phyloP scores from a whole-genome alignment of 2,113 vertebrate species.

The Isurus oxyrinchus region DNA sequence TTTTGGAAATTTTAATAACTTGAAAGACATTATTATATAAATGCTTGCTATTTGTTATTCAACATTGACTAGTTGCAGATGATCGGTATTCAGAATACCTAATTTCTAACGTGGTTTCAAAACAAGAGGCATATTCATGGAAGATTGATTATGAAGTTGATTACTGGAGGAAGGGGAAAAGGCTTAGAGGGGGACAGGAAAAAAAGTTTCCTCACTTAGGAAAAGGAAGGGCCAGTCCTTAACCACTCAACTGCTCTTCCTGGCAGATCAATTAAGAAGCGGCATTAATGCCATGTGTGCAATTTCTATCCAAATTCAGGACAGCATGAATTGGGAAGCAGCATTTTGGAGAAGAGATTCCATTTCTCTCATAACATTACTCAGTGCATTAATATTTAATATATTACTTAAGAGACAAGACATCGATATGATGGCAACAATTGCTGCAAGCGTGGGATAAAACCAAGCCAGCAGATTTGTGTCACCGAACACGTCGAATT shows the following conservation, averaged over 20 bases:
- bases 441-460: not conserved
- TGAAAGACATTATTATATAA: not conserved
- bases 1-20: not conserved
- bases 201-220: not conserved
- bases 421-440: constrained; percentile 1
- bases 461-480: not conserved
- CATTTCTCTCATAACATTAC: not conserved
- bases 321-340: not conserved
- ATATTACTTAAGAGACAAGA: not conserved
- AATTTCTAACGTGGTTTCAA: not conserved
- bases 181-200: not conserved
- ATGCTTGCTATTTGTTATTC: not conserved
- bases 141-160: not conserved
- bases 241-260: not conserved
- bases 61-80: not conserved
- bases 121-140: not conserved
- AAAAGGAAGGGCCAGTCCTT: not conserved
- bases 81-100: not conserved
- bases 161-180: not conserved
- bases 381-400: not conserved
- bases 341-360: not conserved
- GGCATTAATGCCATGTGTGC: not conserved
- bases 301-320: not conserved
- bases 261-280: not conserved
- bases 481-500: not conserved